Evolutionary conservation across 2,113 vertebrate genomes (phyloP).

Genomic region (Carlito syrichta): DNA sequence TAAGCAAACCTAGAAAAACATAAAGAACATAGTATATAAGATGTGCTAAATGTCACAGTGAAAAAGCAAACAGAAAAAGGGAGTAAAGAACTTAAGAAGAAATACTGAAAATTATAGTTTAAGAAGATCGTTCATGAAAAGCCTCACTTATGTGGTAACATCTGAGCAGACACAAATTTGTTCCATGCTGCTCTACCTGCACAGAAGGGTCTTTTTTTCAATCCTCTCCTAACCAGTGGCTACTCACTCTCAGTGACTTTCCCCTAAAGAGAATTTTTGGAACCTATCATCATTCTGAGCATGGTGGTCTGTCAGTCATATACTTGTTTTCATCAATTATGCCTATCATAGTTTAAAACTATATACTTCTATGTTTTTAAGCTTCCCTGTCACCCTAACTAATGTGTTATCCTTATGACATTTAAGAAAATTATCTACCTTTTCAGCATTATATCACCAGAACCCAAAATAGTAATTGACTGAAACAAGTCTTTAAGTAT

Average conservation of each 20-base stretch:
- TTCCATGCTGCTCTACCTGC: background rate
- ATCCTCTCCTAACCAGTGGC: no score
- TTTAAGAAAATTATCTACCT: background rate
- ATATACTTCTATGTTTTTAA: background rate
- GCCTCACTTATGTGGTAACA: background rate
- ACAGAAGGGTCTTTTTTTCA: background rate
- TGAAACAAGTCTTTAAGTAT: background rate
- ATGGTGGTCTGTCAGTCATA: background rate
- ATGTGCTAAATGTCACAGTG: background rate
- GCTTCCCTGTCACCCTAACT: background rate
- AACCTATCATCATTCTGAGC: background rate
- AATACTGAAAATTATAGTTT: background rate
- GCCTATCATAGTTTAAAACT: background rate
- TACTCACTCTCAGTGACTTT: background rate
- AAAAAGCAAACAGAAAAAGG: background rate
- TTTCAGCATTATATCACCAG: background rate
- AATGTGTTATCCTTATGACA: background rate
- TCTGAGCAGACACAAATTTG: background rate
- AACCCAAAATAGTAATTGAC: background rate
- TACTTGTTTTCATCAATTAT: background rate
- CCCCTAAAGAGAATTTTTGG: background rate
- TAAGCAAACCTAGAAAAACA: background rate
- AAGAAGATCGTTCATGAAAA: background rate
- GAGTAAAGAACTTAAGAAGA: background rate
- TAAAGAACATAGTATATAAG: background rate